A percentile compares a stretch with the other conserved stretches of the same genome.
Evolutionary conservation across 2,888 invertebrate genomes (phyloP).

Genomic region (Trichogramma dendrolimi): DNA sequence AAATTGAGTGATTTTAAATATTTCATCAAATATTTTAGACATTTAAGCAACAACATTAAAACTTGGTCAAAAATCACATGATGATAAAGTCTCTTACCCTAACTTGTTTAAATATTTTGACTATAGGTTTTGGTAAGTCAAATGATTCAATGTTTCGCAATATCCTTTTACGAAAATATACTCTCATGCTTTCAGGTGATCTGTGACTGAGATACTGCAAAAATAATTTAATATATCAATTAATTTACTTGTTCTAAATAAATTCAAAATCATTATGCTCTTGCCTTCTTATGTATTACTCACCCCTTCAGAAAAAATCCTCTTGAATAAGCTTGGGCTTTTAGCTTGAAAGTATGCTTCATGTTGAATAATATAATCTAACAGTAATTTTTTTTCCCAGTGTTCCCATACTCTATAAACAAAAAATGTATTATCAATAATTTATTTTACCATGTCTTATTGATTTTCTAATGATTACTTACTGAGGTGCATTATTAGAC

Average conservation of each 20-base stretch:
- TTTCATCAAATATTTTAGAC: too few relatives aligned
- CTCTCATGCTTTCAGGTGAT: constrained; percentile 21
- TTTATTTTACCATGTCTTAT: neutral
- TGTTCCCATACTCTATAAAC: constrained; percentile 11
- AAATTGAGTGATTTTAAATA: too few relatives aligned
- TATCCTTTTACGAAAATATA: constrained; percentile 18
- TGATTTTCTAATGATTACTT: neutral
- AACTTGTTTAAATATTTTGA: constrained; percentile 19
- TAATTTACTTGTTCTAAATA: neutral
- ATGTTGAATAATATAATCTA: constrained; percentile 26
- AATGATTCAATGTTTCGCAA: constrained; percentile 12
- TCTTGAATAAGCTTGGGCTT: constrained; percentile 21
- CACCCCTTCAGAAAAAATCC: constrained; percentile 21
- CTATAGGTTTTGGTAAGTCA: constrained; percentile 18
- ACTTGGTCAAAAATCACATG: too few relatives aligned
- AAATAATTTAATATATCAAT: neutral
- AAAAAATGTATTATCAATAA: constrained; percentile 2
- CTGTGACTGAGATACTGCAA: constrained; percentile 23
- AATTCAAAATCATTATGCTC: neutral
- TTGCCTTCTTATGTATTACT: constrained; percentile 3
- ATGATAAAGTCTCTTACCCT: constrained; percentile 12
- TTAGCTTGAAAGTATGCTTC: constrained; percentile 9
- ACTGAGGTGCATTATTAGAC: too few relatives aligned
- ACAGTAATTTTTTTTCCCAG: constrained; percentile 19
- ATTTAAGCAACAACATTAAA: too few relatives aligned